Evolutionary conservation across 2,888 invertebrate species (phyloP), one percentile per base, ranked within the genome.

Genomic region (Drosophila paranaensis): DNA sequence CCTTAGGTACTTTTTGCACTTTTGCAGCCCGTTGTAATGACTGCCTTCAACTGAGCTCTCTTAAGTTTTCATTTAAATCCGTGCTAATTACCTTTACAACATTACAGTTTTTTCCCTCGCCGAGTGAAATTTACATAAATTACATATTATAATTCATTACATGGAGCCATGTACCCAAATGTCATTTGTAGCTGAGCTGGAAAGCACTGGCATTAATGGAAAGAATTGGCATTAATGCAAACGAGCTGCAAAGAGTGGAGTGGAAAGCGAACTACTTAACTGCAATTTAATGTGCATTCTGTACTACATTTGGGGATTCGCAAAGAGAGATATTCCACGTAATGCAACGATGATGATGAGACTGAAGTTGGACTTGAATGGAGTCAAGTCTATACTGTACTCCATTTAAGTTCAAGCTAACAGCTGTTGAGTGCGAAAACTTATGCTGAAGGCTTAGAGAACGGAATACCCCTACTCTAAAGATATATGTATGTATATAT

Each of bases 41-140:
- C 48, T 48, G 30, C 48, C 30, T 30, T 48, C n/a, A 30, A 10
- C n/a, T 30, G 30, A n/a, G n/a, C 30, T 30, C 1, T 27, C 16
- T n/a, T n/a, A 48, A 48, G 48, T 76, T 65, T 61, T 53, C 54
- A 53, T 60, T 58, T 30, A 77, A 74, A 70, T 67, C 67, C 39
- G 13, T 61, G 79, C 84, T 87, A 84, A 88, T 82, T 82, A 85
- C 85, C 61, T 67, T 65, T 51, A 33, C 50, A 61, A 58, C 60
- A 57, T 37, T 11, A 10, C 9, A 3, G n/a, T 60, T 57, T 66
- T 69, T 51, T 53, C 50, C 50, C 20, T 27, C 39, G 63, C 58
- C 39, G 51, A 27, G 43, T 57, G 60, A 80, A 80, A 77, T 77
- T 77, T 55, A 66, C 80, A 77, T 77, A 77, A 77, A 77, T 77